These are phyloP conservation scores for Micronisus gabar DNA, from an alignment of 2,113 vertebrate genomes.

Conservation along the genomic window DNA sequence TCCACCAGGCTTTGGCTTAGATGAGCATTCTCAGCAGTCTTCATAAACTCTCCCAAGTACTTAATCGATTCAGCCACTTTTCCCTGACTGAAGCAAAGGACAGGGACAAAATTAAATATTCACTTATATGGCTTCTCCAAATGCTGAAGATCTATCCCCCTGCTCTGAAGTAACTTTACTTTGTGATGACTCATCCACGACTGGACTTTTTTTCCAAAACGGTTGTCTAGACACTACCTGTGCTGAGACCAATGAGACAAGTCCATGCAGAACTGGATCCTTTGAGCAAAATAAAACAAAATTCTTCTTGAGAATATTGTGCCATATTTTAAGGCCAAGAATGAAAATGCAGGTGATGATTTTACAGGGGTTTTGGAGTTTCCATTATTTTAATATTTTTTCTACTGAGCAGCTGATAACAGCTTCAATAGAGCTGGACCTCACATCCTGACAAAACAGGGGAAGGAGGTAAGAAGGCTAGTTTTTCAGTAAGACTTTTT, in stretches of 20 bases:
- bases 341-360: background rate
- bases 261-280: background rate
- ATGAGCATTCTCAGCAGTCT: constrained; percentile 52
- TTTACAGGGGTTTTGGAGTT: background rate
- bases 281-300: background rate
- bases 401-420: background rate
- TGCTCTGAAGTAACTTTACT: background rate
- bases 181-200: background rate
- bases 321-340: background rate
- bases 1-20: constrained; percentile 66
- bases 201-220: background rate
- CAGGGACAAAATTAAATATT: background rate
- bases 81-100: constrained; percentile 69
- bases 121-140: background rate
- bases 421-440: background rate
- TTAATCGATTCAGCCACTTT: constrained; percentile 55
- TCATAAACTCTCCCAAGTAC: constrained; percentile 67
- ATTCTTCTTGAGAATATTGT: background rate
- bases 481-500: background rate
- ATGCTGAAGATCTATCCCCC: background rate
- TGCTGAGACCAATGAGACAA: background rate
- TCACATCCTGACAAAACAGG: background rate
- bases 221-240: background rate
- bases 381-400: background rate
- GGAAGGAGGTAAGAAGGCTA: background rate